Base-by-base conservation (phyloP, 1,140 invertebrate species). In the Drosophila teissieri region DNA sequence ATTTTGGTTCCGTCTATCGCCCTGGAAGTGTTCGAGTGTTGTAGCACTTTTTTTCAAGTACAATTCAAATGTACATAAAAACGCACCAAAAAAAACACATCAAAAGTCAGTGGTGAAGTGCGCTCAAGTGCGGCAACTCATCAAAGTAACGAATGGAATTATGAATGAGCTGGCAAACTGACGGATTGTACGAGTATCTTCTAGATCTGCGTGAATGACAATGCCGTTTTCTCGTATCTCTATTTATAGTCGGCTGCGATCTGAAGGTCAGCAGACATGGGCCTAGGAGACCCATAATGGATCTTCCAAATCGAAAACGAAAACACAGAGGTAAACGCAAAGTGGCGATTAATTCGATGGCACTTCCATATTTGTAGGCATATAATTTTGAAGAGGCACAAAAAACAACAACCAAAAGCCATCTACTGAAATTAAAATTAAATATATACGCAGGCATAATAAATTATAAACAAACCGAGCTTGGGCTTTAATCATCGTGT, bases 261-360 rank as follows among this genome's bases (percentile, higher is more conserved):
- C 68, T 56, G 83, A 86, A 86, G 83, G 83, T 86, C 79, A 48
- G n/a, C 46, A 51, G 51, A 31, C 60, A 46, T 64, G 52, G 65
- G 82, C 73, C 79, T 69, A 76, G 44, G 63, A 62, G 68, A 40
- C 14, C 48, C 64, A 88, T 88, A 79, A 88, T 75, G 69, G 73
- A 67, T 77, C 70, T 78, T 17, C 39, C 74, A 57, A 68, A 64
- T 76, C 77, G 74, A 80, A 68, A 49, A 65, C 52, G 45, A 68
- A 68, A 75, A 80, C 58, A 31, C 52, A 86, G 68, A 73, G 45
- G 40, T 62, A 74, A 60, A 75, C 75, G 55, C 62, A 76, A 86
- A 86, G 83, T 89, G 83, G 53, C 79, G 83, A 86, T 86, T 88
- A 83, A 83, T 88, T 86, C 60, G 83, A 86, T 86, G 83, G 83